phyloP scores from a whole-genome alignment of 2,113 vertebrate species.

The Cynocephalus volans region DNA sequence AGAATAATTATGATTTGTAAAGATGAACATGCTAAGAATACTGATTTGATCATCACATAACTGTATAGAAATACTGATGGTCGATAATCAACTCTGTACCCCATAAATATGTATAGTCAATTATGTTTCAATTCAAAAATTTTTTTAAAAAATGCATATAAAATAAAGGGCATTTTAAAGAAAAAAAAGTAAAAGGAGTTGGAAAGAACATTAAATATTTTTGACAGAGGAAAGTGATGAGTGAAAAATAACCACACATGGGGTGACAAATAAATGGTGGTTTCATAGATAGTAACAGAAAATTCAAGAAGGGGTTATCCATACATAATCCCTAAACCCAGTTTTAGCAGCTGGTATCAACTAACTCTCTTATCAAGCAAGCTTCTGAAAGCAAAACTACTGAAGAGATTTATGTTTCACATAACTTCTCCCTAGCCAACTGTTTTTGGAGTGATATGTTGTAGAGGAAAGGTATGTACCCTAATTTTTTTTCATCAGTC shows the following conservation, averaged over 20 bases:
- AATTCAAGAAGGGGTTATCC: slow-evolving; percentile 30
- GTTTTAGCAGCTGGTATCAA: slow-evolving; percentile 11
- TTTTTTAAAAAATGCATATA: not conserved
- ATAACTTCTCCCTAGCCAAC: not conserved
- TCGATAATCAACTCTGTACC: too few relatives aligned
- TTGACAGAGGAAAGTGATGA: not conserved
- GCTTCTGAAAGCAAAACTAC: slow-evolving; percentile 35
- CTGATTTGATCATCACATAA: too few relatives aligned
- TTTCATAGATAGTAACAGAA: slow-evolving; percentile 2
- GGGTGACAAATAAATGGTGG: not conserved
- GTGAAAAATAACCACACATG: not conserved
- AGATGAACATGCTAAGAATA: too few relatives aligned
- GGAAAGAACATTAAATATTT: not conserved
- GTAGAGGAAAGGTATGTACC: not conserved
- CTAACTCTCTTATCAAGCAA: not conserved
- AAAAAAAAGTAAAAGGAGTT: not conserved
- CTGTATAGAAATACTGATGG: too few relatives aligned
- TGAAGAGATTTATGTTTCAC: slow-evolving; percentile 1
- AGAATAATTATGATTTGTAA: too few relatives aligned
- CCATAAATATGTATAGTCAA: too few relatives aligned
- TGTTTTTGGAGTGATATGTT: not conserved
- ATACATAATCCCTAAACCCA: not conserved
- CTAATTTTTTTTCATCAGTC: not conserved
- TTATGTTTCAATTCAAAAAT: too few relatives aligned
- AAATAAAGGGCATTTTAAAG: not conserved